These are phyloP conservation scores for Drosophila teissieri DNA, from an alignment of 1,140 invertebrate species.

Conservation along the genomic window DNA sequence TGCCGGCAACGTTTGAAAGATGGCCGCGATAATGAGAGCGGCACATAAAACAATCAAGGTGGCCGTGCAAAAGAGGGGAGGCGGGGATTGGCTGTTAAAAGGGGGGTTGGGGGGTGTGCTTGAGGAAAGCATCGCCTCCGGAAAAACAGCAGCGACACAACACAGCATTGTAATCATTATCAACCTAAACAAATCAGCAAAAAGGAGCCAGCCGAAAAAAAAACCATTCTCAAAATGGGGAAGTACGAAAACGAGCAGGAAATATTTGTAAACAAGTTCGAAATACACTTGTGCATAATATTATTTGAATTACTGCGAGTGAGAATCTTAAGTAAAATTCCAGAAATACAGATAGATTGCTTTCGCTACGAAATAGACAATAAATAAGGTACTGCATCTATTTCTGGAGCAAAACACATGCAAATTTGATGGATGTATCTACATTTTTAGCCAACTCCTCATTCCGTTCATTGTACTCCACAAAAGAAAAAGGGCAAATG, in stretches of 20 bases:
- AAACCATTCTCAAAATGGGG: constrained; percentile 21
- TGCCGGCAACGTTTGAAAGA: constrained; percentile 73
- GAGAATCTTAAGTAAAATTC: no score
- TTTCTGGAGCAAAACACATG: neutral
- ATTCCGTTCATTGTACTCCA: neutral
- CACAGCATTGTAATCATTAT: constrained; percentile 78
- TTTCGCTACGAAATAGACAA: neutral
- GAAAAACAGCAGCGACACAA: constrained; percentile 47
- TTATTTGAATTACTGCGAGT: no score
- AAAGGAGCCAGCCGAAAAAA: constrained; percentile 36
- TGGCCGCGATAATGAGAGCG: constrained; percentile 70
- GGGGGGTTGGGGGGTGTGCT: no score
- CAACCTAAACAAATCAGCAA: constrained; percentile 77
- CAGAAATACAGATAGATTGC: neutral
- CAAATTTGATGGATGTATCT: neutral
- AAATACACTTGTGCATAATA: neutral
- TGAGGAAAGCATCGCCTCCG: constrained; percentile 4
- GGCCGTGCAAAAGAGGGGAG: neutral
- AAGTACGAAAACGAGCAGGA: neutral
- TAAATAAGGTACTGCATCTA: neutral
- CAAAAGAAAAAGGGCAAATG: neutral
- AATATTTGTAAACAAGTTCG: neutral
- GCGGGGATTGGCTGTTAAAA: no score
- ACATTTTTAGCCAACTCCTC: neutral
- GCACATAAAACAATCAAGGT: constrained; percentile 40